Evolutionary conservation across 2,888 invertebrate species (phyloP).

Genomic region (Lucinisca nassula): DNA sequence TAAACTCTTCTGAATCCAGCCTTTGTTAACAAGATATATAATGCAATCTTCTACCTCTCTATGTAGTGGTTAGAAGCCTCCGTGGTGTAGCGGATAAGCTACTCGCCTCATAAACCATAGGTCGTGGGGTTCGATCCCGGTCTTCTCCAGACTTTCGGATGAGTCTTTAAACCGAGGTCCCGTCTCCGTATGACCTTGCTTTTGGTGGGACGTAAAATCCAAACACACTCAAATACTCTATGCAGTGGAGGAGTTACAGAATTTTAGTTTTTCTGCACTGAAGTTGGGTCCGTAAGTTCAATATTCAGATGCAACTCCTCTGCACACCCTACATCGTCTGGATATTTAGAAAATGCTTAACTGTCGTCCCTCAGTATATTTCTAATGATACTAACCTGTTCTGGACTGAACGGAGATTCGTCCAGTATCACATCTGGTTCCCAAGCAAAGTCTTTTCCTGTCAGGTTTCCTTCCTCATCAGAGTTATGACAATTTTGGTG

Average conservation of each 20-base stretch:
- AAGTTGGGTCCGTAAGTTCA: conserved; percentile 47
- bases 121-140: no score
- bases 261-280: conserved; percentile 58
- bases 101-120: no score
- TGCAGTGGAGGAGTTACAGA: conserved; percentile 53
- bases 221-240: no score
- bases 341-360: conserved; percentile 50
- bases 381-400: conserved; percentile 34
- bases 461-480: neutral
- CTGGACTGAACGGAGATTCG: neutral
- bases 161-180: no score
- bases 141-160: no score
- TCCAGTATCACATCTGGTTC: conserved; percentile 30
- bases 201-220: no score
- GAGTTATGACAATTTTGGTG: neutral
- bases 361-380: conserved; percentile 56
- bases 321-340: conserved; percentile 58
- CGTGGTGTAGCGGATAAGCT: no score
- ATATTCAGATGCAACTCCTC: conserved; percentile 57
- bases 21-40: conserved; percentile 24
- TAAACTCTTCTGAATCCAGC: conserved; percentile 42
- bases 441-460: neutral
- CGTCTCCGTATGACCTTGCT: no score
- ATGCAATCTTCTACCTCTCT: conserved; percentile 69
- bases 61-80: conserved; percentile 52